Conservation (phyloP, 2,888 invertebrate species). For the Andrena camellia region DNA sequence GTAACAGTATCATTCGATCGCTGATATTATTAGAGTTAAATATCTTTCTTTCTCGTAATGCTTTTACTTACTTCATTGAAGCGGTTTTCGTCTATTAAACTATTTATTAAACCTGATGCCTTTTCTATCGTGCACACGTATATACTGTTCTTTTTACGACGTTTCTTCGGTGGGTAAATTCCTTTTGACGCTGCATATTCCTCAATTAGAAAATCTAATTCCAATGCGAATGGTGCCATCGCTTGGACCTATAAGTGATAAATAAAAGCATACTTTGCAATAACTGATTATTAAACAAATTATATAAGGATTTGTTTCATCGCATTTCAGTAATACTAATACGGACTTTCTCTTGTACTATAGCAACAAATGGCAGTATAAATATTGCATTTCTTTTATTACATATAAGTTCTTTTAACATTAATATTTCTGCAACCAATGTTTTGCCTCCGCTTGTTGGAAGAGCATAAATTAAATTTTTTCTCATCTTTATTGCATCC, state of each 20-base stretch:
- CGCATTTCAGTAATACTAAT: not conserved
- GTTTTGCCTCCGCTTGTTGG: slow-evolving; percentile 99
- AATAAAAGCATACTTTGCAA: slow-evolving; percentile 18
- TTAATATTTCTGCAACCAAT: slow-evolving; percentile 97
- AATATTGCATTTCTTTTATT: slow-evolving; percentile 94
- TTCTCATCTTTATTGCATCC: slow-evolving; percentile 89
- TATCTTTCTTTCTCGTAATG: not conserved
- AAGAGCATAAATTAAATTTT: slow-evolving; percentile 95
- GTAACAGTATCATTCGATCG: not conserved
- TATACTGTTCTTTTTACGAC: slow-evolving; percentile 91
- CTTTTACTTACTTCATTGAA: slow-evolving; percentile 85
- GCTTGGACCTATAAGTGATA: slow-evolving; percentile 89
- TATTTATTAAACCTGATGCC: slow-evolving; percentile 93
- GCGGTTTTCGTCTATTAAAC: slow-evolving; percentile 92
- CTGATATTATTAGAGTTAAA: not conserved
- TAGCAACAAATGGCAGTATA: slow-evolving; percentile 97
- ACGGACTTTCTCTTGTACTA: slow-evolving; percentile 97
- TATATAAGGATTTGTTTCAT: not conserved
- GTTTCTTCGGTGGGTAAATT: slow-evolving; percentile 92
- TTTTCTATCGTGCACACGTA: slow-evolving; percentile 98
- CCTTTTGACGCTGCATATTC: slow-evolving; percentile 98
- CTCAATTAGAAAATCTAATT: slow-evolving; percentile 95
- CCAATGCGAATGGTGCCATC: slow-evolving; percentile 94
- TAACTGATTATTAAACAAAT: slow-evolving; percentile 19
- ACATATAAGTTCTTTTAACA: slow-evolving; percentile 94